phyloP scores from a whole-genome alignment of 2,888 invertebrate genomes.

The Crocallis elinguaria region DNA sequence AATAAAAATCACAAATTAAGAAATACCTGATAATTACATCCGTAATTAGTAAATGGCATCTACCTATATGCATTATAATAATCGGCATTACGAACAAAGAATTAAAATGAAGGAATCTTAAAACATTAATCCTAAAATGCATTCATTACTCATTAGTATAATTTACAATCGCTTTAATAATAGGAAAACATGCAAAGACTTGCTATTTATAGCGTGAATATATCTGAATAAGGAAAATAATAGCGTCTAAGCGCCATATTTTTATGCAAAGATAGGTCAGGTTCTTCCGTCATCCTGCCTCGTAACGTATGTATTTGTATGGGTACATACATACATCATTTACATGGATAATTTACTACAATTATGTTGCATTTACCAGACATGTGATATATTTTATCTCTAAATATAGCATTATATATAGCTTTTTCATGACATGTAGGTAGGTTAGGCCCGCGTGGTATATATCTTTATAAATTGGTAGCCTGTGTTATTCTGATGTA shows the following conservation, averaged over 20 bases:
- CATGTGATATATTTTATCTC: not conserved
- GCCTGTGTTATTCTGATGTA: no score
- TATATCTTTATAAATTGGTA: no score
- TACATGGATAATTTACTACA: not conserved
- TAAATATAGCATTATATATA: not conserved
- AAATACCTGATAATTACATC: no score
- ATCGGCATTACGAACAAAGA: no score
- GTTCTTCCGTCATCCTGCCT: conserved; percentile 20
- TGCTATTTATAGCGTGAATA: conserved; percentile 24
- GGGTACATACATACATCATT: not conserved
- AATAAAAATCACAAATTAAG: no score
- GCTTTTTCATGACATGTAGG: no score
- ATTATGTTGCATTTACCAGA: not conserved
- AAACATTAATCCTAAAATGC: no score
- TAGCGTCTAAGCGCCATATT: not conserved
- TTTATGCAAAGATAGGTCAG: conserved; percentile 41
- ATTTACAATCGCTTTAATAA: not conserved
- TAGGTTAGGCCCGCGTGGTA: no score
- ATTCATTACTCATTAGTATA: no score
- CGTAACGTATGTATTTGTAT: not conserved
- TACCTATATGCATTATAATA: no score
- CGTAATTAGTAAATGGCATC: no score
- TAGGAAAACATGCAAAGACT: not conserved
- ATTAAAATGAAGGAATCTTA: no score
- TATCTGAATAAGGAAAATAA: conserved; percentile 28